Percentiles rank a stretch among this genome's conserved stretches.
Conservation (phyloP, 2,797 vertebrate species). For the Knipowitschia caucasica region DNA sequence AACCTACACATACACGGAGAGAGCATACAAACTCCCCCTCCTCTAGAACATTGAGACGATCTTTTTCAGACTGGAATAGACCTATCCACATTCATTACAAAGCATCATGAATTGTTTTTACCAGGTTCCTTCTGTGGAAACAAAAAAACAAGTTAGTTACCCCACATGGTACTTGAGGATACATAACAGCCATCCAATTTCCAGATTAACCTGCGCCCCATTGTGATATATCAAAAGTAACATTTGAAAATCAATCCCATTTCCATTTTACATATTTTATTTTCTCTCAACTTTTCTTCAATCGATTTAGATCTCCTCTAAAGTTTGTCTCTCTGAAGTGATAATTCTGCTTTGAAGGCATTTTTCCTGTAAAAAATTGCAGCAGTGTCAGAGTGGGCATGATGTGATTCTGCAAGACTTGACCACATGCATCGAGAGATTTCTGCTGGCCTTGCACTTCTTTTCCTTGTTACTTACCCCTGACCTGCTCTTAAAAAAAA, state of each 20-base stretch:
- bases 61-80: too few species aligned
- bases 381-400: slow-evolving; percentile 58
- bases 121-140: too few species aligned
- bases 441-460: slow-evolving; percentile 64
- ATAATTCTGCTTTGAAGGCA: slow-evolving; percentile 52
- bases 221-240: not conserved
- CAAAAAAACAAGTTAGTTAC: too few species aligned
- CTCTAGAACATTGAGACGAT: too few species aligned
- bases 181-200: not conserved
- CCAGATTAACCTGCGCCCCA: not conserved
- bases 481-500: slow-evolving; percentile 64
- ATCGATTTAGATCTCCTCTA: slow-evolving; percentile 6
- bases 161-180: not conserved
- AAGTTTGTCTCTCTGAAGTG: slow-evolving; percentile 21
- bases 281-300: slow-evolving; percentile 10
- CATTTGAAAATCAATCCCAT: not conserved
- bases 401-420: slow-evolving; percentile 58
- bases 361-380: slow-evolving; percentile 49
- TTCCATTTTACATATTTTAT: slow-evolving; percentile 1
- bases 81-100: too few species aligned
- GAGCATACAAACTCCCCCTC: too few species aligned
- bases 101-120: too few species aligned
- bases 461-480: slow-evolving; percentile 62
- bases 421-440: slow-evolving; percentile 59
- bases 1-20: too few species aligned